A percentile compares a stretch with the other conserved stretches of the same genome.
Evolutionary conservation across 2,113 vertebrate genomes (phyloP).

Genomic region (Menidia beryllina): DNA sequence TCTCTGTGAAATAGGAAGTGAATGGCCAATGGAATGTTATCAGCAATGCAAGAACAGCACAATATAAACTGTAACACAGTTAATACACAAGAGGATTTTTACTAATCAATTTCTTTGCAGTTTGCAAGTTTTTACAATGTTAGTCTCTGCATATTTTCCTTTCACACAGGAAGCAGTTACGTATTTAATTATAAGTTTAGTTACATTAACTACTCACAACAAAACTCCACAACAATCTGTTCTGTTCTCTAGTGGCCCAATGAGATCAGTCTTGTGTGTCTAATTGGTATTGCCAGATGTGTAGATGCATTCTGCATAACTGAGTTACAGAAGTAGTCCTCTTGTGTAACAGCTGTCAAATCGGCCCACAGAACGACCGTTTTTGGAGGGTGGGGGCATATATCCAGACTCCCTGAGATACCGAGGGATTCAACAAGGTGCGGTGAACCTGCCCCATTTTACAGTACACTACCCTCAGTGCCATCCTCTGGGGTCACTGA

Average conservation of each 20-base stretch:
- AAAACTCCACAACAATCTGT: slow-evolving; percentile 51
- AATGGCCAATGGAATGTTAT: too few species aligned
- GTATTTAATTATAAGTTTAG: background rate
- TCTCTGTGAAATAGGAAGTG: too few species aligned
- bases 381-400: slow-evolving; percentile 24
- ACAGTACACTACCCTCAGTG: slow-evolving; percentile 57
- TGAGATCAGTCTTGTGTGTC: slow-evolving; percentile 51
- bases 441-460: slow-evolving; percentile 56
- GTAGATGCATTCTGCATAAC: slow-evolving; percentile 41
- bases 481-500: slow-evolving; percentile 48
- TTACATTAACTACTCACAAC: slow-evolving; percentile 8
- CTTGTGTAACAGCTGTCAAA: slow-evolving; percentile 66
- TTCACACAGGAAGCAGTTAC: background rate
- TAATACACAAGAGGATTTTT: too few species aligned
- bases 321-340: slow-evolving; percentile 49
- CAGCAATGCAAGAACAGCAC: too few species aligned
- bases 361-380: slow-evolving; percentile 39
- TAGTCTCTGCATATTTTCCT: too few species aligned
- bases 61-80: too few species aligned
- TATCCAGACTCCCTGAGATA: slow-evolving; percentile 34
- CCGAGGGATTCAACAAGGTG: slow-evolving; percentile 54
- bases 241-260: slow-evolving; percentile 40
- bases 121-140: too few species aligned
- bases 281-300: slow-evolving; percentile 77
- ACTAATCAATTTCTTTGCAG: too few species aligned